These are phyloP conservation scores for Ambastaia sidthimunki DNA, from an alignment of 2,797 vertebrate species.

Conservation along the genomic window DNA sequence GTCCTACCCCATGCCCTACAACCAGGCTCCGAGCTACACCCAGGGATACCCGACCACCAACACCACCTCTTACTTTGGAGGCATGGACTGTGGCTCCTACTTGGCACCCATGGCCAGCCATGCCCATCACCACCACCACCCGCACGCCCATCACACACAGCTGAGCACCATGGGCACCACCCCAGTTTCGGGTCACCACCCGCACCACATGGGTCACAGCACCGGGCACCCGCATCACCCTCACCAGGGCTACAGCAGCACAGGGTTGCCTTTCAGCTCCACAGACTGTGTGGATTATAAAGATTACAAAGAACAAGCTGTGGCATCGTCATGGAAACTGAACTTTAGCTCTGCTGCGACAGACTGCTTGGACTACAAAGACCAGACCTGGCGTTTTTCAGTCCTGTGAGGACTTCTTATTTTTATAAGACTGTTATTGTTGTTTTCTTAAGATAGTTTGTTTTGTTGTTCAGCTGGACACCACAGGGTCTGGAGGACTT, in stretches of 20 bases:
- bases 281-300: constrained; percentile 98
- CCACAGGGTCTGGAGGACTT: constrained; percentile 5
- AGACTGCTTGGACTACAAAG: constrained; percentile 98
- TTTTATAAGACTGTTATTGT: constrained; percentile 70
- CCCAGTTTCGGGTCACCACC: constrained; percentile 83
- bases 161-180: constrained; percentile 88
- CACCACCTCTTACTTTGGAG: constrained; percentile 90
- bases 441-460: constrained; percentile 44
- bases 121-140: constrained; percentile 88
- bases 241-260: constrained; percentile 86
- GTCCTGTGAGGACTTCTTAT: constrained; percentile 84
- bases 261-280: constrained; percentile 89
- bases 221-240: constrained; percentile 85
- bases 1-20: constrained; percentile 89
- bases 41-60: constrained; percentile 86
- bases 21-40: constrained; percentile 86
- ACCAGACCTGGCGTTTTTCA: constrained; percentile 97
- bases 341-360: constrained; percentile 88
- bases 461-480: constrained; percentile 44
- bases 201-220: constrained; percentile 88
- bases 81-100: constrained; percentile 94
- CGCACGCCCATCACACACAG: constrained; percentile 82
- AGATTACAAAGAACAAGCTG: constrained; percentile 81
- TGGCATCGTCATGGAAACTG: constrained; percentile 88
- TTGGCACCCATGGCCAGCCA: constrained; percentile 92